These are phyloP conservation scores for Ladona fulva DNA, from an alignment of 1,140 invertebrate species.

Conservation along the genomic window DNA sequence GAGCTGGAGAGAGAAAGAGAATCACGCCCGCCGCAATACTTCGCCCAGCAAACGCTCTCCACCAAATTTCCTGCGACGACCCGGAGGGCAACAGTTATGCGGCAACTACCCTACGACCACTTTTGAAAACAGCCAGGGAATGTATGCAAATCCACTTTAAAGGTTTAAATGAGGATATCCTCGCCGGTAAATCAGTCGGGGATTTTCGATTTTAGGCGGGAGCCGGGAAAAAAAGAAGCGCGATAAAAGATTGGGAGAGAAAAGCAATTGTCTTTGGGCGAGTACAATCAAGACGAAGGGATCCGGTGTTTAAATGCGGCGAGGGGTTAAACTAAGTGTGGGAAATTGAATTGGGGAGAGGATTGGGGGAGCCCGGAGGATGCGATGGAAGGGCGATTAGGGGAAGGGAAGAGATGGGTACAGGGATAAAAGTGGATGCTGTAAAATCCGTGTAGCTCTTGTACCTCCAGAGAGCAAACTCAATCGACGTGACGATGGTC, in stretches of 20 bases:
- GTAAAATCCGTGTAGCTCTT: no score
- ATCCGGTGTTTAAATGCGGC: not conserved
- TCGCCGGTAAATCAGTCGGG: not conserved
- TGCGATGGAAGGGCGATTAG: not conserved
- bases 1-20: no score
- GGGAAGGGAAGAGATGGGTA: not conserved
- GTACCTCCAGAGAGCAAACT: no score
- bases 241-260: not conserved
- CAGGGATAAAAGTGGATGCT: not conserved
- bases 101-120: not conserved
- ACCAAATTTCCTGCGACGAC: not conserved
- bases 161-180: not conserved
- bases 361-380: not conserved
- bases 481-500: no score
- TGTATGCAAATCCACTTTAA: constrained; percentile 2
- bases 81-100: not conserved
- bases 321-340: not conserved
- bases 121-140: not conserved
- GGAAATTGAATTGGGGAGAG: not conserved
- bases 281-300: not conserved
- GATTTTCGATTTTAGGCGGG: not conserved
- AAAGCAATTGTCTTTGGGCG: not conserved
- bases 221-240: not conserved
- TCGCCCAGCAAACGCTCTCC: no score
- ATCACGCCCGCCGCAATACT: no score